A percentile compares a stretch with the other conserved stretches of the same genome.
Conservation (phyloP, 2,888 invertebrate species). For the Spodoptera picta region DNA sequence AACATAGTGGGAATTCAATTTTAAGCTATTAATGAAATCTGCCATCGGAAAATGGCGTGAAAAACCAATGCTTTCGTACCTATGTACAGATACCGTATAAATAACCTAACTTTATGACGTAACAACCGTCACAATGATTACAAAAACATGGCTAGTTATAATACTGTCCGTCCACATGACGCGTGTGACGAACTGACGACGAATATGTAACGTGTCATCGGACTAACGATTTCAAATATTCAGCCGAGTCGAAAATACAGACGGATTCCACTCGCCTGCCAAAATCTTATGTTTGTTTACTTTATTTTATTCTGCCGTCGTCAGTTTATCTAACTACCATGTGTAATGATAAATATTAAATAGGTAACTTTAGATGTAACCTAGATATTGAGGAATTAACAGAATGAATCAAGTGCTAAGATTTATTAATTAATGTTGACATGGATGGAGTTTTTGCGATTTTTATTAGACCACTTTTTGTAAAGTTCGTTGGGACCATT, state of each 20-base stretch:
- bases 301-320: slow-evolving; percentile 51
- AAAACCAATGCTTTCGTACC: too few species aligned
- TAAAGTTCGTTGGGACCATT: too few species aligned
- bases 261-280: slow-evolving; percentile 64
- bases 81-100: too few species aligned
- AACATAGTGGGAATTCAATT: too few species aligned
- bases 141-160: too few species aligned
- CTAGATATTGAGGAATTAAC: slow-evolving; percentile 33
- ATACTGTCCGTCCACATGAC: too few species aligned
- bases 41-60: too few species aligned
- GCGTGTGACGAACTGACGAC: slow-evolving; percentile 43
- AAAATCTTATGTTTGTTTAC: slow-evolving; percentile 65
- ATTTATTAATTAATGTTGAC: slow-evolving; percentile 25
- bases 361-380: slow-evolving; percentile 46
- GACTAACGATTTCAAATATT: slow-evolving; percentile 56
- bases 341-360: slow-evolving; percentile 23
- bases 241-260: slow-evolving; percentile 69
- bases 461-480: slow-evolving; percentile 35
- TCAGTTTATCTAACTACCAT: slow-evolving; percentile 28
- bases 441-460: slow-evolving; percentile 30
- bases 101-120: too few species aligned
- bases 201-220: slow-evolving; percentile 48
- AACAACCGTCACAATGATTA: slow-evolving; percentile 19
- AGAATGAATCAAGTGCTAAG: slow-evolving; percentile 32
- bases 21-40: too few species aligned